These are phyloP conservation scores for Pachypeltis micranthus DNA, from an alignment of 1,140 invertebrate genomes.

Conservation along the genomic window DNA sequence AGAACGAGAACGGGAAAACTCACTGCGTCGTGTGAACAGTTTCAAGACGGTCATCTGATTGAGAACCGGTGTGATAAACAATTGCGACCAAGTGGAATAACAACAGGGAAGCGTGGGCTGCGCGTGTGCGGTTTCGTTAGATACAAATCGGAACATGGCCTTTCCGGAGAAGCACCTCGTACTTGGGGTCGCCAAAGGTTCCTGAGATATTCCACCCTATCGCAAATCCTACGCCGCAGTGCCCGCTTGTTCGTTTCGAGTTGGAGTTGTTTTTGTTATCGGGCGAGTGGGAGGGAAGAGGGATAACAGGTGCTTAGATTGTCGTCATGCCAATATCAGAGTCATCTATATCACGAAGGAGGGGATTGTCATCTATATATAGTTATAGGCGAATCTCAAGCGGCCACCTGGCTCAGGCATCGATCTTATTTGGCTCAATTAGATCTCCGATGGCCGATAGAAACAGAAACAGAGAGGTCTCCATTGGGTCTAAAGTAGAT, in stretches of 20 bases:
- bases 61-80: not conserved
- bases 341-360: not conserved
- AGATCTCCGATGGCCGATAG: too few relatives aligned
- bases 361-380: not conserved
- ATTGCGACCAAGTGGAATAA: not conserved
- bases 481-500: too few relatives aligned
- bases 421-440: slow-evolving; percentile 1
- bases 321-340: slow-evolving; percentile 6
- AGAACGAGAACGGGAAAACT: too few relatives aligned
- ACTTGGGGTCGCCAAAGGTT: not conserved
- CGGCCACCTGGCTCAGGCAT: not conserved
- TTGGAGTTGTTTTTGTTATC: too few relatives aligned
- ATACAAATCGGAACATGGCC: not conserved
- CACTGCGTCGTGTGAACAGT: too few relatives aligned
- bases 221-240: not conserved
- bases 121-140: not conserved
- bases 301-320: slow-evolving; percentile 4
- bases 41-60: not conserved
- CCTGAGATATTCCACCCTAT: not conserved
- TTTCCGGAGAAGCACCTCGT: not conserved
- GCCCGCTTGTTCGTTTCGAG: too few relatives aligned
- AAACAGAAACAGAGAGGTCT: too few relatives aligned
- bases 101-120: not conserved
- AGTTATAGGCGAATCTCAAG: not conserved
- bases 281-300: too few relatives aligned